These are phyloP conservation scores for Camponotus pennsylvanicus DNA, from an alignment of 1,140 invertebrate genomes.

Conservation along the genomic window DNA sequence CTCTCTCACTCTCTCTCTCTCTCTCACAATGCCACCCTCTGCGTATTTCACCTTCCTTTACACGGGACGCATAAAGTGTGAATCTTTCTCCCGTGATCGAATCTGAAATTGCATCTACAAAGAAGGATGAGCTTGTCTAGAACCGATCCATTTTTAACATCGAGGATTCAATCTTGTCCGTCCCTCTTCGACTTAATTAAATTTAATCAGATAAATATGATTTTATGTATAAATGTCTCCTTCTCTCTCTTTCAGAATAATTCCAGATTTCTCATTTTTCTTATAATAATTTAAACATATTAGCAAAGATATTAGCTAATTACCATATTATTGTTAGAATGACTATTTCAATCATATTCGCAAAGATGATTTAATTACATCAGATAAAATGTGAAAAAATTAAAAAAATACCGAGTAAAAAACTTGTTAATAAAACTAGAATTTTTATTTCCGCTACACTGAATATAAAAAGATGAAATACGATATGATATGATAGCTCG, in stretches of 20 bases:
- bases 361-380: not conserved
- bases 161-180: not conserved
- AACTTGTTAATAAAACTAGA: not conserved
- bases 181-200: not conserved
- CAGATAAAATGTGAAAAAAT: not conserved
- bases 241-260: not conserved
- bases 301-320: not conserved
- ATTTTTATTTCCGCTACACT: not conserved
- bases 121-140: not conserved
- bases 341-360: not conserved
- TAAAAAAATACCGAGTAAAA: not conserved
- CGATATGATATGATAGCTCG: not conserved
- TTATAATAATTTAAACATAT: not conserved
- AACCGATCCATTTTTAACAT: not conserved
- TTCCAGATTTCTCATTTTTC: not conserved
- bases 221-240: not conserved
- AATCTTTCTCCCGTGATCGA: not conserved
- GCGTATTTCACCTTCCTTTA: constrained; percentile 15
- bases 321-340: not conserved
- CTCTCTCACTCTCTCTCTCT: constrained; percentile 21
- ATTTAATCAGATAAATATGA: not conserved
- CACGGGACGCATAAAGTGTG: not conserved
- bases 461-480: not conserved
- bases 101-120: not conserved
- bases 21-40: constrained; percentile 14